A percentile compares a stretch with the other conserved stretches of the same genome.
Evolutionary conservation across 2,888 invertebrate species (phyloP).

Genomic region (Erebia ligea): DNA sequence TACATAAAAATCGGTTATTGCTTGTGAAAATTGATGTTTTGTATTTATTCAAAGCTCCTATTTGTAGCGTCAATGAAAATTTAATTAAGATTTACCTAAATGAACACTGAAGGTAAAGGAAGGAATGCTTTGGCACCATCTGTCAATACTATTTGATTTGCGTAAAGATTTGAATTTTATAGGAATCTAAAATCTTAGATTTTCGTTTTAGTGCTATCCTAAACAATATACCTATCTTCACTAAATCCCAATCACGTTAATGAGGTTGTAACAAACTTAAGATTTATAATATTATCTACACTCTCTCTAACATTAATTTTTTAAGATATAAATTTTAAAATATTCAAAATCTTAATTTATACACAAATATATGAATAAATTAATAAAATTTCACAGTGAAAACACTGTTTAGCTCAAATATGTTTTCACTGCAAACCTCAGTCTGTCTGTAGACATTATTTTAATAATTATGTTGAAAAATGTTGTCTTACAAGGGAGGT

Average conservation of each 20-base stretch:
- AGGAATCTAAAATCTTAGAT: slow-evolving; percentile 37
- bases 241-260: slow-evolving; percentile 39
- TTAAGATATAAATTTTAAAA: neutral
- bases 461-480: neutral
- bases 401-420: neutral
- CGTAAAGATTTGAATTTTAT: slow-evolving; percentile 34
- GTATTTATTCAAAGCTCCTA: slow-evolving; percentile 27
- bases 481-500: neutral
- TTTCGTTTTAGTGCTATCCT: slow-evolving; percentile 39
- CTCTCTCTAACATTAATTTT: slow-evolving; percentile 5
- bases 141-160: slow-evolving; percentile 41
- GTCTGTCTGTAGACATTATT: neutral
- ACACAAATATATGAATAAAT: neutral
- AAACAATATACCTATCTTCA: slow-evolving; percentile 39
- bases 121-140: slow-evolving; percentile 46
- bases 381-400: neutral
- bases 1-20: slow-evolving; percentile 44
- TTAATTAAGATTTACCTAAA: slow-evolving; percentile 33
- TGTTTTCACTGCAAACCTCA: neutral
- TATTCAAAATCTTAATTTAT: slow-evolving; percentile 1
- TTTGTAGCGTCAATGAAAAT: slow-evolving; percentile 35
- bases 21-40: slow-evolving; percentile 33
- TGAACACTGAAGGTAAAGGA: slow-evolving; percentile 44
- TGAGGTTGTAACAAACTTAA: slow-evolving; percentile 27
- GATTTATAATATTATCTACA: slow-evolving; percentile 19